phyloP scores from a whole-genome alignment of 2,113 vertebrate species.

The Miniopterus natalensis region DNA sequence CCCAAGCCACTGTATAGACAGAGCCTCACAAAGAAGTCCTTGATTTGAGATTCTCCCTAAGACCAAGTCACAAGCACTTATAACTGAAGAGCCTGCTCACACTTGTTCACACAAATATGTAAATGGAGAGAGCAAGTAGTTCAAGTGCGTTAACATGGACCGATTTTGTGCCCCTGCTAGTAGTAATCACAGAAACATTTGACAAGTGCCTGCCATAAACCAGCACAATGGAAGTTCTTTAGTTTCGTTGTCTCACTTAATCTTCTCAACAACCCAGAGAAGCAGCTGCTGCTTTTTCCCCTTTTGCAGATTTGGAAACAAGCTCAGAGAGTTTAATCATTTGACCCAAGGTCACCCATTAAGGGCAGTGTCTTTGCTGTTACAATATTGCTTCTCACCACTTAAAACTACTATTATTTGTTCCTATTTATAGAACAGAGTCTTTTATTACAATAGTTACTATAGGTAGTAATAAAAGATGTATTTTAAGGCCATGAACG shows the following conservation, averaged over 20 bases:
- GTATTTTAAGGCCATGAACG: background rate
- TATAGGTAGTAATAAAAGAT: background rate
- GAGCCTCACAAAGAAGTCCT: background rate
- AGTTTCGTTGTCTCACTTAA: background rate
- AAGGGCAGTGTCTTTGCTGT: background rate
- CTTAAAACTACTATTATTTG: background rate
- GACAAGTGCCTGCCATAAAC: background rate
- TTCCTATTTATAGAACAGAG: background rate
- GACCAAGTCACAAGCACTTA: background rate
- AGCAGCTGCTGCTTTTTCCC: background rate
- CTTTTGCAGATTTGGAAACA: conserved; percentile 27
- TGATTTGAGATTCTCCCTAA: conserved; percentile 4
- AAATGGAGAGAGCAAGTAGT: background rate
- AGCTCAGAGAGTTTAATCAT: background rate
- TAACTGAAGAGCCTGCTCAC: background rate
- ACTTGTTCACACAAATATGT: background rate
- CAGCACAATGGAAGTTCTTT: rapidly evolving
- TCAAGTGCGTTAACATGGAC: background rate
- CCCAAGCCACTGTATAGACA: background rate
- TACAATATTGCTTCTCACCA: background rate
- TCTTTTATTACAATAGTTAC: background rate
- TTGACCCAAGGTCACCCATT: background rate
- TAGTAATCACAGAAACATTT: background rate
- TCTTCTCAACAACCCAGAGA: background rate
- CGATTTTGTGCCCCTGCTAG: background rate